Base-by-base conservation (phyloP, 2,113 vertebrate genomes). In the Tretioscincus oriximinensis region DNA sequence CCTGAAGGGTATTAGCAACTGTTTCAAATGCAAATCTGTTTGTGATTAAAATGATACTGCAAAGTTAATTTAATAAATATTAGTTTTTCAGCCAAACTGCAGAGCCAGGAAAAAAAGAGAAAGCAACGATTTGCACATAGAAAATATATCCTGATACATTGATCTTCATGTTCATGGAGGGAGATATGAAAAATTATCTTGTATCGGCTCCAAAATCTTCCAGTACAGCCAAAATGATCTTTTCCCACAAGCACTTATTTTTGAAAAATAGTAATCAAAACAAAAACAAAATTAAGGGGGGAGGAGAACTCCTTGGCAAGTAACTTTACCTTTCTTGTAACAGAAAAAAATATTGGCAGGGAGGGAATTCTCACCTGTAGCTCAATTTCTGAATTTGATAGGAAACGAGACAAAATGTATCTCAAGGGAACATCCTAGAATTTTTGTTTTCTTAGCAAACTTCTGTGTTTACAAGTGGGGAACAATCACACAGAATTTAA, bases 1-100 rank as follows among this genome's bases (percentile, higher is more conserved):
- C 85, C 78, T 89, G 82, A 91, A 91, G 84, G 87, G 20, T 85
- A 76, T 61, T 70, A 78, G 41, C 82, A 67, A 89, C 76, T 86
- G 88, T 80, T 84, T 84, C 85, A 51, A 92, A 84, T 73, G 76
- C 47, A 67, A 76, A 84, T 86, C 74, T 8, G 72, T 84, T 92
- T 84, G 84, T 90, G 5, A 70, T 86, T 82, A 80, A 82, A 72
- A 81, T 84, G 45, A 2, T 84, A 69, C 65, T 87, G 81, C 84
- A 89, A 22, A 89, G 77, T 81, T 87, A 86, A 90, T 67, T 82
- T 87, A 73, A 90, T 88, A 91, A 90, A 90, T 84, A 89, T 58
- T 76, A 61, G 64, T 76, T 73, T 67, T 88, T 89, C 89, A 90
- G 90, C 90, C 87, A 90, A 69, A 68, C 77, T 81, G 83, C 86